Percentiles rank a stretch among this genome's conserved stretches.
Evolutionary conservation across 2,113 vertebrate species (phyloP).

Genomic region (Reinhardtius hippoglossoides): DNA sequence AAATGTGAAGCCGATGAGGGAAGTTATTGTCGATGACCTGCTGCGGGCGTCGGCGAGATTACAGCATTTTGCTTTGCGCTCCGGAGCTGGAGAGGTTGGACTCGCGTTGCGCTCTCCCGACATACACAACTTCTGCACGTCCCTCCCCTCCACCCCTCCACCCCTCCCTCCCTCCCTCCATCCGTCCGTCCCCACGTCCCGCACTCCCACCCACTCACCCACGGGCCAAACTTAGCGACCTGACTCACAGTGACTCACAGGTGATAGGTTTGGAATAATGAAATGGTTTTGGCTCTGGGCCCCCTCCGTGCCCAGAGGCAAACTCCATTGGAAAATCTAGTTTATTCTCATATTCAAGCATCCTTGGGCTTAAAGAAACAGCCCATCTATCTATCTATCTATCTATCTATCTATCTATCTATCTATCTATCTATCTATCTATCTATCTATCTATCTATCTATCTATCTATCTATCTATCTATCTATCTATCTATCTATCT

Average conservation of each 20-base stretch:
- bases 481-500: too few species aligned
- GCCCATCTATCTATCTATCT: too few species aligned
- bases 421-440: too few species aligned
- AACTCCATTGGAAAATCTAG: neutral
- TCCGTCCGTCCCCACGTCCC: neutral
- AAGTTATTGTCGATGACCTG: neutral
- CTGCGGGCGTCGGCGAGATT: slow-evolving; percentile 2
- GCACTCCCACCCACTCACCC: slow-evolving; percentile 37
- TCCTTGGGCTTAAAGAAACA: neutral
- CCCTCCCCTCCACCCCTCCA: slow-evolving; percentile 34
- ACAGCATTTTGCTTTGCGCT: slow-evolving; percentile 45
- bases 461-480: too few species aligned
- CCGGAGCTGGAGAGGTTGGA: slow-evolving; percentile 57
- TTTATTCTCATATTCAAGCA: neutral
- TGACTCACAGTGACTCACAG: slow-evolving; percentile 71
- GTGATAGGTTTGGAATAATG: slow-evolving; percentile 46
- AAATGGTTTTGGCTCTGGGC: slow-evolving; percentile 21
- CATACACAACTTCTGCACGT: slow-evolving; percentile 67
- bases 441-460: too few species aligned
- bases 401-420: too few species aligned
- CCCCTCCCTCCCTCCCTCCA: slow-evolving; percentile 3
- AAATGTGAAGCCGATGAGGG: neutral
- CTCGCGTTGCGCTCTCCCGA: slow-evolving; percentile 59
- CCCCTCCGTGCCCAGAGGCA: too few species aligned
- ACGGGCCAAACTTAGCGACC: slow-evolving; percentile 43